Conservation (phyloP, 2,888 invertebrate genomes). For the Arenicola marina region DNA sequence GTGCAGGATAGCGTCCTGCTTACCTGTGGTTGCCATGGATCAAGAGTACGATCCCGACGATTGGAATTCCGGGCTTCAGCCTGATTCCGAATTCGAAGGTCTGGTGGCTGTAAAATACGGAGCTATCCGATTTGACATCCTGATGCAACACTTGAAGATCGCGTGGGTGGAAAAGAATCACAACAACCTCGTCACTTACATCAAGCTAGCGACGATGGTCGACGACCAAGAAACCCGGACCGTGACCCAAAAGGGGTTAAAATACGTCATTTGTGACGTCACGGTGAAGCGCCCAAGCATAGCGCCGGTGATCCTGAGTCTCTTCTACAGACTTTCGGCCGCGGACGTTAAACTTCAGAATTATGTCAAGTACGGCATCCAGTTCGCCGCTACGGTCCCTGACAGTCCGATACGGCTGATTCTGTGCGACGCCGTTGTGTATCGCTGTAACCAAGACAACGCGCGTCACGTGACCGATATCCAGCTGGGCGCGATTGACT, state of each 20-base stretch:
- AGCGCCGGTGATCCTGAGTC: conserved; percentile 10
- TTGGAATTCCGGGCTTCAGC: conserved; percentile 7
- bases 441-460: conserved; percentile 1
- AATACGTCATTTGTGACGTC: not conserved
- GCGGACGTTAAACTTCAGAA: not conserved
- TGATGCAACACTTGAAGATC: conserved; percentile 8
- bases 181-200: conserved; percentile 14
- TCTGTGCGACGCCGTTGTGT: conserved; percentile 11
- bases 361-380: conserved; percentile 8
- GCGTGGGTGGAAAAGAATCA: conserved; percentile 15
- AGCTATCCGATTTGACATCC: conserved; percentile 4
- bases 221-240: conserved; percentile 10
- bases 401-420: conserved; percentile 16
- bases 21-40: conserved; percentile 22
- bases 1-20: conserved; percentile 16
- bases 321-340: conserved; percentile 10
- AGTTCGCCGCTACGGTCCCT: conserved; percentile 6
- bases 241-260: conserved; percentile 12
- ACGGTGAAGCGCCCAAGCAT: conserved; percentile 5
- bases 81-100: not conserved
- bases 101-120: not conserved
- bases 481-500: conserved; percentile 6
- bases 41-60: conserved; percentile 14
- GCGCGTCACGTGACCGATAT: not conserved
- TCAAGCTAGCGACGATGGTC: conserved; percentile 18